A percentile compares a stretch with the other conserved stretches of the same genome.
Evolutionary conservation across 2,113 vertebrate genomes (phyloP).

Genomic region (Arothron firmamentum): DNA sequence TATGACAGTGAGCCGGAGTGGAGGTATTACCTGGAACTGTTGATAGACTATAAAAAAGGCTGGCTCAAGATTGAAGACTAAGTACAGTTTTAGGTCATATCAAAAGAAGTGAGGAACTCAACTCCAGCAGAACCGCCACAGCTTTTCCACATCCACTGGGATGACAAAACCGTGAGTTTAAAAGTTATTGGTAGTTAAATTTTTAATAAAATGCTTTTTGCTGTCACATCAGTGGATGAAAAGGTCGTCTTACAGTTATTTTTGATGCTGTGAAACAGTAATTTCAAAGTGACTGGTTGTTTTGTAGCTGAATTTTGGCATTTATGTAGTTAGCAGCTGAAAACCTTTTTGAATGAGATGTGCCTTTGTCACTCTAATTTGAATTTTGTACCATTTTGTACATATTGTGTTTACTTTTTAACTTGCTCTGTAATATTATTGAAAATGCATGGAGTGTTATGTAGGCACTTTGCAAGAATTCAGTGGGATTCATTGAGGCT

Average conservation of each 20-base stretch:
- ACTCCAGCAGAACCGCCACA: too few species aligned
- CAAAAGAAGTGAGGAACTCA: too few species aligned
- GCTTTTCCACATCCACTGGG: too few species aligned
- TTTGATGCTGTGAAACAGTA: constrained; percentile 12
- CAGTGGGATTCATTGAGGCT: too few species aligned
- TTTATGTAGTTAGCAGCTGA: constrained; percentile 35
- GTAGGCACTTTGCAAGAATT: too few species aligned
- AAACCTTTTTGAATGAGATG: background rate
- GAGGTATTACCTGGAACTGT: constrained; percentile 78
- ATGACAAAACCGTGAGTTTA: too few species aligned
- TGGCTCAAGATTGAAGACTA: constrained; percentile 76
- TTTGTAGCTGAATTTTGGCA: constrained; percentile 17
- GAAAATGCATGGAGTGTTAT: too few species aligned
- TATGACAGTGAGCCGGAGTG: constrained; percentile 83
- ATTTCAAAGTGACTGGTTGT: background rate
- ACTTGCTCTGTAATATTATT: background rate
- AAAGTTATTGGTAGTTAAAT: too few species aligned
- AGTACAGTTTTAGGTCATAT: constrained; percentile 2
- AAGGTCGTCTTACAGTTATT: background rate
- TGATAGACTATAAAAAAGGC: constrained; percentile 77
- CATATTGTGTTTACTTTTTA: background rate
- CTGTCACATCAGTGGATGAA: too few species aligned
- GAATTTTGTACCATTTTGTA: background rate
- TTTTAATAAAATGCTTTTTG: too few species aligned
- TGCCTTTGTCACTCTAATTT: background rate